Conservation (phyloP, 2,113 vertebrate species). For the Oreochromis niloticus region DNA sequence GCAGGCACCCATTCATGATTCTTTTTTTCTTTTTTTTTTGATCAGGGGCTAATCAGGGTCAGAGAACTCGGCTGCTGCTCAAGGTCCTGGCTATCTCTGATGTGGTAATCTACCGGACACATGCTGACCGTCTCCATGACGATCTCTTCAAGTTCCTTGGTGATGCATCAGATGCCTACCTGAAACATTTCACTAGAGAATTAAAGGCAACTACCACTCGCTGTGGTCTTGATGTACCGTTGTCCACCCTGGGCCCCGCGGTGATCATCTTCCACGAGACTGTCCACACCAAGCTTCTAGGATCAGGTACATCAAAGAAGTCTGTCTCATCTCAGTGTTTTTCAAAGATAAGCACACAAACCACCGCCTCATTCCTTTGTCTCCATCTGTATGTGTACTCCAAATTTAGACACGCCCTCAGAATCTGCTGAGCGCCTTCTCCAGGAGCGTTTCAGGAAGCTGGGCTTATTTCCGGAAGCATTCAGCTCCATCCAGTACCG, state of each 20-base stretch:
- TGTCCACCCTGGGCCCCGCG: constrained; percentile 92
- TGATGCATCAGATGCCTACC: constrained; percentile 94
- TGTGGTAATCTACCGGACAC: constrained; percentile 94
- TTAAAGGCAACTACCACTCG: constrained; percentile 94
- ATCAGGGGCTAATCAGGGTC: constrained; percentile 87
- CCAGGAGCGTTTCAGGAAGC: constrained; percentile 93
- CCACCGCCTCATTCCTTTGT: background rate
- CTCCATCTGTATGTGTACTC: background rate
- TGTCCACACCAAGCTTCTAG: constrained; percentile 92
- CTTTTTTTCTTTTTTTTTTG: background rate
- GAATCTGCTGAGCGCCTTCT: constrained; percentile 92
- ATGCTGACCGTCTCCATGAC: constrained; percentile 94
- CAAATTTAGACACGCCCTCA: constrained; percentile 78
- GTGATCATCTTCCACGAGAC: constrained; percentile 99
- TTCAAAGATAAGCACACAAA: background rate
- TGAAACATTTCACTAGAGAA: constrained; percentile 96
- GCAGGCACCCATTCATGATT: background rate
- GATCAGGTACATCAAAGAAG: constrained; percentile 77
- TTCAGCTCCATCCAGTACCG: constrained; percentile 97
- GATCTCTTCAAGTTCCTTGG: constrained; percentile 99
- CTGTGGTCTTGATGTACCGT: constrained; percentile 93
- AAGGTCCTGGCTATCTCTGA: constrained; percentile 96
- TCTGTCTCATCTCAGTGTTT: background rate
- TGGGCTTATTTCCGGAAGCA: constrained; percentile 93
- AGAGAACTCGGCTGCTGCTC: constrained; percentile 91